Evolutionary conservation across 2,888 invertebrate species (phyloP).

Genomic region (Plagodis dolabraria): DNA sequence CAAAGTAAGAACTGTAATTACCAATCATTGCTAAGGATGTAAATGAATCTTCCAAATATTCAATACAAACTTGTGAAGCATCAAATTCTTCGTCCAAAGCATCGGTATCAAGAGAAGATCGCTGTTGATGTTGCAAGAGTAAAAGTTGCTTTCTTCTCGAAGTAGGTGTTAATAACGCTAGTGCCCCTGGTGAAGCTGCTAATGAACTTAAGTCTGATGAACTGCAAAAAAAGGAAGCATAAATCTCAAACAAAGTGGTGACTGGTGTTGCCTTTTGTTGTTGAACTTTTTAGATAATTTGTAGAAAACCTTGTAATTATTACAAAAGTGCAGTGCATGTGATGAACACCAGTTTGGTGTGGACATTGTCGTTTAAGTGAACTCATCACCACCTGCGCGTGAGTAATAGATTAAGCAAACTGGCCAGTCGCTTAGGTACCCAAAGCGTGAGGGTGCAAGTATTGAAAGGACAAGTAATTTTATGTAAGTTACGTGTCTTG

Average conservation of each 20-base stretch:
- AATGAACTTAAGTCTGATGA: slow-evolving; percentile 81
- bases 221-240: slow-evolving; percentile 50
- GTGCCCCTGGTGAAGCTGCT: slow-evolving; percentile 82
- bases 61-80: slow-evolving; percentile 79
- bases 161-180: slow-evolving; percentile 90
- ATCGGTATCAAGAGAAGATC: slow-evolving; percentile 94
- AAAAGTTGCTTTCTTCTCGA: slow-evolving; percentile 91
- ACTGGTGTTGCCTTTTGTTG: too few relatives aligned
- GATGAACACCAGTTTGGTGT: too few relatives aligned
- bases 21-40: slow-evolving; percentile 21
- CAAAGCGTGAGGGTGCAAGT: too few relatives aligned
- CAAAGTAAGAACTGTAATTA: slow-evolving; percentile 10
- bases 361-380: too few relatives aligned
- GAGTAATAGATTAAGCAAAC: too few relatives aligned
- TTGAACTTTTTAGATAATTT: too few relatives aligned
- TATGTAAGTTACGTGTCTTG: too few relatives aligned
- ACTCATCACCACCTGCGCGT: too few relatives aligned
- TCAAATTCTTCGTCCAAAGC: slow-evolving; percentile 90
- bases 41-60: slow-evolving; percentile 18
- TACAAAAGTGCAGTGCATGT: too few relatives aligned
- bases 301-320: too few relatives aligned
- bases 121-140: slow-evolving; percentile 92
- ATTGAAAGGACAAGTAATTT: too few relatives aligned
- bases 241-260: background rate
- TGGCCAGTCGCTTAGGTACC: too few relatives aligned